A percentile compares a stretch with the other conserved stretches of the same genome.
These are phyloP conservation scores for Physocephala rufipes DNA, from an alignment of 2,888 invertebrate genomes.

Conservation along the genomic window DNA sequence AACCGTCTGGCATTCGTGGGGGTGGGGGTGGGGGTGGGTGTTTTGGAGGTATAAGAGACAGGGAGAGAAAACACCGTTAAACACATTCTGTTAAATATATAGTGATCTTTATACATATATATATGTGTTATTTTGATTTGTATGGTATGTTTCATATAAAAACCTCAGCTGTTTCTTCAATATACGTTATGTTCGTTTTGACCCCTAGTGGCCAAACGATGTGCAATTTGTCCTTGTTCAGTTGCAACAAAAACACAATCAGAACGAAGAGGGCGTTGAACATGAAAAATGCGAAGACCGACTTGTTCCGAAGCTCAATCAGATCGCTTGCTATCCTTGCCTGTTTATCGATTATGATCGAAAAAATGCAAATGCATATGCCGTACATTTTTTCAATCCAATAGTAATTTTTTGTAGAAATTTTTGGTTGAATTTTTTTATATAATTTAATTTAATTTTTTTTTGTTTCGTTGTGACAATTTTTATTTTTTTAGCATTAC, in stretches of 20 bases:
- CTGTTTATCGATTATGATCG: conserved; percentile 64
- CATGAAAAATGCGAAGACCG: conserved; percentile 98
- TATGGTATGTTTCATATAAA: conserved; percentile 47
- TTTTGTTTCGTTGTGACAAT: conserved; percentile 32
- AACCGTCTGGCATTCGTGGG: too few relatives aligned
- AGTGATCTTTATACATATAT: conserved; percentile 18
- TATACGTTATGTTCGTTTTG: conserved; percentile 93
- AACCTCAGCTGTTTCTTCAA: conserved; percentile 93
- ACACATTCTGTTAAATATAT: conserved; percentile 36
- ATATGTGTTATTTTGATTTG: too few relatives aligned
- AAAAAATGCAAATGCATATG: conserved; percentile 1
- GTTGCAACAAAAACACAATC: conserved; percentile 98
- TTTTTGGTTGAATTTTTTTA: neutral
- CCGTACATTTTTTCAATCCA: conserved; percentile 7
- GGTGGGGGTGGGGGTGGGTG: too few relatives aligned
- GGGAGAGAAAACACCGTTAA: conserved; percentile 39
- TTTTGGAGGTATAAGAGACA: conserved; percentile 13
- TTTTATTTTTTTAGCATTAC: conserved; percentile 15
- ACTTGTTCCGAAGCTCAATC: conserved; percentile 95
- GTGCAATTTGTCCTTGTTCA: conserved; percentile 98
- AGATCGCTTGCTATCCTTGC: conserved; percentile 89
- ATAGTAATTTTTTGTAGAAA: neutral
- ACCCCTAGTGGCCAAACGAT: conserved; percentile 96
- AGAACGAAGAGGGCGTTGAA: conserved; percentile 99
- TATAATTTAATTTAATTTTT: too few relatives aligned